Base-by-base conservation (phyloP, 2,113 vertebrate species). In the Menura novaehollandiae region DNA sequence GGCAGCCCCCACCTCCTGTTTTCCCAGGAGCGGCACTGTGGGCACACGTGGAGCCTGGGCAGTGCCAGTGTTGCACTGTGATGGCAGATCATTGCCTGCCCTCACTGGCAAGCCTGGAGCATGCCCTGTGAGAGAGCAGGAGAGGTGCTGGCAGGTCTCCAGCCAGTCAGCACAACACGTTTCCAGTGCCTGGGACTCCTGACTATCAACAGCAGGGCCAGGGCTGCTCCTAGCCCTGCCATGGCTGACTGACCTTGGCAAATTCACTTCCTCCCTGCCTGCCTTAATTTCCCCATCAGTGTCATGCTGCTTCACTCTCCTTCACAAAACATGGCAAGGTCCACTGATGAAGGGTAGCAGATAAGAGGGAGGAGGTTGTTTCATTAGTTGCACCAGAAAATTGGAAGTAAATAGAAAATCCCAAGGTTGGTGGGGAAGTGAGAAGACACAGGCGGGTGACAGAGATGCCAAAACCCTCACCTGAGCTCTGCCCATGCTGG, bases 131-230 rank as follows among this genome's bases (percentile, higher is more conserved):
- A 62, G 6, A 52, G 66, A 1, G 3, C 44, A 35, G 55, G 46
- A 92, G 47, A 46, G 52, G 21, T 28, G 66, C 55, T 6, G 12
- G 74, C 12, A 13, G 41, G 66, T 52, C 43, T 32, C 11, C 3
- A 47, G 55, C 41, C 52, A 55, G 76, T 67, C 72, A 76, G 88
- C 81, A 88, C 52, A 82, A 67, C 4, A 4, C 0, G 0, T 24
- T 71, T 88, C 56, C 74, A 58, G 52, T 4, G 27, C 75, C 39
- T 0, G 1, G 66, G 63, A 52, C 23, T 84, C 82, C 59, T 0
- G 1, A 59, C 26, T 0, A 0, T 75, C 3, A 4, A 55, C 18
- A 51, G 26, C 0, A 0, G 11, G 13, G 56, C 80, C 39, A 44
- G 22, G 37, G 53, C 63, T 86, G 72, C 58, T 76, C 72, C 39